These are phyloP conservation scores for Ceriagrion tenellum DNA, from an alignment of 2,888 invertebrate genomes.

Conservation along the genomic window DNA sequence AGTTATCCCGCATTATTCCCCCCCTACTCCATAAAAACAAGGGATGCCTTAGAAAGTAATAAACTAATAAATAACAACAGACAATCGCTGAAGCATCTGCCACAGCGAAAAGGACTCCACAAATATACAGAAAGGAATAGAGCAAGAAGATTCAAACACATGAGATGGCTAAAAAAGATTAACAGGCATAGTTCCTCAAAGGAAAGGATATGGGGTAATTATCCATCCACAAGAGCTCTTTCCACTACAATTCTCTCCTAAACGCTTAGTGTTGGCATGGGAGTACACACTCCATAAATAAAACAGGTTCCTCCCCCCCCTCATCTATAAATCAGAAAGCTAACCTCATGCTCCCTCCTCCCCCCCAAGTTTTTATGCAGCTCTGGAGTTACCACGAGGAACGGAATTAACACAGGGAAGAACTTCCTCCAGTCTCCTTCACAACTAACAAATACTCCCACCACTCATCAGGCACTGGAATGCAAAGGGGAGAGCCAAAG, in stretches of 20 bases:
- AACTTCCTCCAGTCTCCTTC: not conserved
- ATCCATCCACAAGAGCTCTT: not conserved
- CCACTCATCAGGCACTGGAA: slow-evolving; percentile 60
- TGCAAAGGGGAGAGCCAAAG: slow-evolving; percentile 46
- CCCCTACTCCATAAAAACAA: not conserved
- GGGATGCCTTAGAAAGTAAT: not conserved
- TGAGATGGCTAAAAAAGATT: not conserved
- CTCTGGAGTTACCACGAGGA: slow-evolving; percentile 10
- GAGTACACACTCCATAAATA: not conserved
- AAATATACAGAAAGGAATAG: not conserved
- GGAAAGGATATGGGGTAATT: not conserved
- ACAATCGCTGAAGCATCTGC: not conserved
- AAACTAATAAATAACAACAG: slow-evolving; percentile 19
- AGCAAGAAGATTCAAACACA: not conserved
- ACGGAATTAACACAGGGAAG: slow-evolving; percentile 33
- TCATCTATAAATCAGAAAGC: not conserved
- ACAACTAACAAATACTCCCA: slow-evolving; percentile 53
- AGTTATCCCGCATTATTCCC: not conserved
- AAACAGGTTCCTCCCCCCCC: not conserved
- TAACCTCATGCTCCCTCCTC: not conserved
- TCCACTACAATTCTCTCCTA: not conserved
- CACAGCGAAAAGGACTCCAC: not conserved
- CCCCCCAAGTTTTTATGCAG: not conserved
- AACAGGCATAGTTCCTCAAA: not conserved
- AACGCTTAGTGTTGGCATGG: not conserved